These are phyloP conservation scores for Chlorodrepanis virens DNA, from an alignment of 2,113 vertebrate genomes.

Conservation along the genomic window DNA sequence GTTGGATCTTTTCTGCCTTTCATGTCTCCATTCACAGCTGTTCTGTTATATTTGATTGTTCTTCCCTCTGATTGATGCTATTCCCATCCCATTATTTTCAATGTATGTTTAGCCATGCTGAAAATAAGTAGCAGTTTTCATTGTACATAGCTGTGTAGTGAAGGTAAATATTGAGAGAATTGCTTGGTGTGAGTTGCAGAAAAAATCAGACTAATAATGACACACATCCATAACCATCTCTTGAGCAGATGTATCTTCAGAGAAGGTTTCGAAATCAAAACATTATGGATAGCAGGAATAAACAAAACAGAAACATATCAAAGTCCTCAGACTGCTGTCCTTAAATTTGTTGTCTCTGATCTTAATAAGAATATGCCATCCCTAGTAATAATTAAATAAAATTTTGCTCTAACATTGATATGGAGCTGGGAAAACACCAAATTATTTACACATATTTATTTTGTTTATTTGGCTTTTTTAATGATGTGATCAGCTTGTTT, in stretches of 20 bases:
- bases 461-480: background rate
- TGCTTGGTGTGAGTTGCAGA: background rate
- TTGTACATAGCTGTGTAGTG: background rate
- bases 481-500: background rate
- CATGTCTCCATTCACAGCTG: background rate
- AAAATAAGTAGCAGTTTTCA: background rate
- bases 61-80: background rate
- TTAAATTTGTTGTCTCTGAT: background rate
- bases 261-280: background rate
- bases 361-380: background rate
- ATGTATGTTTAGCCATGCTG: background rate
- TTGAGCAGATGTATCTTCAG: background rate
- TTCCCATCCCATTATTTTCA: background rate
- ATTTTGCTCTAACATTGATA: background rate
- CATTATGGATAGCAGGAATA: background rate
- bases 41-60: background rate
- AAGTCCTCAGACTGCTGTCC: background rate
- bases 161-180: background rate
- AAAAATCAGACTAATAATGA: background rate
- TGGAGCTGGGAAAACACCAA: accelerated
- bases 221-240: background rate
- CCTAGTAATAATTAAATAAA: background rate
- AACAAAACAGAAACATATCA: background rate
- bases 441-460: background rate
- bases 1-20: background rate